Percentiles rank a stretch among this genome's conserved stretches.
Evolutionary conservation across 2,797 vertebrate genomes (phyloP).

Genomic region (Phrynocephalus forsythii): DNA sequence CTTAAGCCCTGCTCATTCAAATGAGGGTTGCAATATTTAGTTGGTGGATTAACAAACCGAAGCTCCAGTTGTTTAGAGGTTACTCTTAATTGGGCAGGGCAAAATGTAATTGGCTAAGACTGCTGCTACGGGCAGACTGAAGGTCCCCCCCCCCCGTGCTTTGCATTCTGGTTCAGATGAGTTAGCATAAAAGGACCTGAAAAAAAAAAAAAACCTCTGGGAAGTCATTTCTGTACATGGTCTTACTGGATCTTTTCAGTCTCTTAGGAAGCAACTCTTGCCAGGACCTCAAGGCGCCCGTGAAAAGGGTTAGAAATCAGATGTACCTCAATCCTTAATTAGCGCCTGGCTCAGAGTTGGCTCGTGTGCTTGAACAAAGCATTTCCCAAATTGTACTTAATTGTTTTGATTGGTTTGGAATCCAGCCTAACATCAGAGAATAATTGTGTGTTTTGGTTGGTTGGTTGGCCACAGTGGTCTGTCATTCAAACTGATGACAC

Average conservation of each 20-base stretch:
- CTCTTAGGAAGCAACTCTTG: neutral
- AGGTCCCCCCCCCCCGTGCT: neutral
- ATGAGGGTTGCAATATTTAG: neutral
- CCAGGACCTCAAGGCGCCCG: neutral
- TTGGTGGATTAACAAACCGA: slow-evolving; percentile 24
- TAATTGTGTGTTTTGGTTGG: neutral
- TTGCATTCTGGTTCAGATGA: neutral
- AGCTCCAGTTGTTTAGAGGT: neutral
- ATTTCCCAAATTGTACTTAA: neutral
- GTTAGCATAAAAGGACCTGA: neutral
- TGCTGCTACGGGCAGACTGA: neutral
- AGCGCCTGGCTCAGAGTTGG: neutral
- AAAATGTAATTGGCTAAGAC: neutral
- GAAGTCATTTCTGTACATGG: neutral
- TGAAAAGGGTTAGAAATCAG: neutral
- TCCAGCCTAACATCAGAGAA: neutral
- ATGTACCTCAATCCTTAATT: neutral
- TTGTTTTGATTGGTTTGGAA: neutral
- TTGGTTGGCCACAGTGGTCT: neutral
- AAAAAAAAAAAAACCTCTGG: neutral
- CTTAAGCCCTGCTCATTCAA: neutral
- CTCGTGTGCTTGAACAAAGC: neutral
- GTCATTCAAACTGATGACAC: neutral
- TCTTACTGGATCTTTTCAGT: neutral
- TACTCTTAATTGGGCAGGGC: slow-evolving; percentile 15